Conservation (phyloP, 1,140 invertebrate species). For the Meloidogyne chitwoodi region DNA sequence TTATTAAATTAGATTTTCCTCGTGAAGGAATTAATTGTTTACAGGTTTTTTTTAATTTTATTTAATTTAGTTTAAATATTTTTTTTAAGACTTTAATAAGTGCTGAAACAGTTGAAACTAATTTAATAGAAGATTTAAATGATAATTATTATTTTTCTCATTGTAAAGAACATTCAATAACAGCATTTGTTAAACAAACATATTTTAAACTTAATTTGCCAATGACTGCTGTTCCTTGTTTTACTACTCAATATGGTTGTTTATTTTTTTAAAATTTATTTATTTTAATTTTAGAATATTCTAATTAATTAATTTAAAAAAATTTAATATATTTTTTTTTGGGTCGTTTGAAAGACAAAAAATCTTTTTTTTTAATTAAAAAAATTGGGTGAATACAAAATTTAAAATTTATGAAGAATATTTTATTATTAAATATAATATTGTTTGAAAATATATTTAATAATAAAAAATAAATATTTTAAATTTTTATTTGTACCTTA, state of each 20-base stretch:
- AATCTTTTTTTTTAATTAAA: no score
- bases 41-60: constrained; percentile 31
- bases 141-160: constrained; percentile 15
- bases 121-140: constrained; percentile 31
- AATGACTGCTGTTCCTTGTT: constrained; percentile 44
- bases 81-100: constrained; percentile 34
- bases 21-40: constrained; percentile 36
- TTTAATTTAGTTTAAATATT: neutral
- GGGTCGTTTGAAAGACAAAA: no score
- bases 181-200: constrained; percentile 42
- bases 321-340: no score
- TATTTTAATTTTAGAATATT: neutral
- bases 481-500: no score
- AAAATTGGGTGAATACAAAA: no score
- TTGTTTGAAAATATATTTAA: no score
- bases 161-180: constrained; percentile 30
- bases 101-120: constrained; percentile 42
- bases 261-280: neutral
- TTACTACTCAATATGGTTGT: constrained; percentile 46
- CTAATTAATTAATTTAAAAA: neutral
- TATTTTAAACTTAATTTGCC: constrained; percentile 53
- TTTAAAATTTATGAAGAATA: no score
- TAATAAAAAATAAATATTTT: no score
- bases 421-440: no score
- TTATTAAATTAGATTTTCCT: constrained; percentile 40